These are phyloP conservation scores for Cichlasoma orientale DNA, from an alignment of 2,797 vertebrate genomes.

Conservation along the genomic window DNA sequence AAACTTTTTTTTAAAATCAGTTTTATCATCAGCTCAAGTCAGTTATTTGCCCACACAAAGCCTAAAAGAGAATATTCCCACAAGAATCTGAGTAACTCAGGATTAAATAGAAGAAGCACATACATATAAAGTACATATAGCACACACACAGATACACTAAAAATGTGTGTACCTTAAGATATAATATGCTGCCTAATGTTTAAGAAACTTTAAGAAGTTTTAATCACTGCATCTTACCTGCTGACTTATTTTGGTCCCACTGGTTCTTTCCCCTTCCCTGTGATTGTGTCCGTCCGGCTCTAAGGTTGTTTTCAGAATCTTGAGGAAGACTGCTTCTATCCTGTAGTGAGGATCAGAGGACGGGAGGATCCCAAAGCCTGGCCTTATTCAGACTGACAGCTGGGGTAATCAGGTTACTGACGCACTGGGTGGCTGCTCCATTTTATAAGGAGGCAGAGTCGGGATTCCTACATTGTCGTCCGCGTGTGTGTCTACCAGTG, in stretches of 20 bases:
- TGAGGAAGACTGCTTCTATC: conserved; percentile 50
- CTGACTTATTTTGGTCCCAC: conserved; percentile 6
- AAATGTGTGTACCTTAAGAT: not conserved
- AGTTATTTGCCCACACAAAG: conserved; percentile 15
- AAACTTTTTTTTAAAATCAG: conserved; percentile 62
- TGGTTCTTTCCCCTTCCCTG: not conserved
- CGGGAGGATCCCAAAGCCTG: conserved; percentile 61
- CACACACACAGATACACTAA: not conserved
- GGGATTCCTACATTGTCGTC: conserved; percentile 45
- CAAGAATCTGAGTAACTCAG: not conserved
- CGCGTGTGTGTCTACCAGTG: not conserved
- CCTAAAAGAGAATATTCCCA: conserved; percentile 54
- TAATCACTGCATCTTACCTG: conserved; percentile 48
- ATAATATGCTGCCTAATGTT: not conserved
- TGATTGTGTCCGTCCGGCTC: conserved; percentile 32
- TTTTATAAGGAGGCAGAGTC: conserved; percentile 44
- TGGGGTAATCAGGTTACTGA: conserved; percentile 78
- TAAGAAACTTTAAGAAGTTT: conserved; percentile 1
- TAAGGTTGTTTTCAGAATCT: conserved; percentile 50
- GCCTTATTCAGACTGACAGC: conserved; percentile 78
- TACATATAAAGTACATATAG: not conserved
- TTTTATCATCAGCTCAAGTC: conserved; percentile 21
- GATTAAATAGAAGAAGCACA: not conserved
- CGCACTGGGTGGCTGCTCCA: conserved; percentile 65
- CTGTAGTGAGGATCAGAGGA: conserved; percentile 51